Base-by-base conservation (phyloP, 1,140 invertebrate genomes). In the Hylaeus anthracinus region DNA sequence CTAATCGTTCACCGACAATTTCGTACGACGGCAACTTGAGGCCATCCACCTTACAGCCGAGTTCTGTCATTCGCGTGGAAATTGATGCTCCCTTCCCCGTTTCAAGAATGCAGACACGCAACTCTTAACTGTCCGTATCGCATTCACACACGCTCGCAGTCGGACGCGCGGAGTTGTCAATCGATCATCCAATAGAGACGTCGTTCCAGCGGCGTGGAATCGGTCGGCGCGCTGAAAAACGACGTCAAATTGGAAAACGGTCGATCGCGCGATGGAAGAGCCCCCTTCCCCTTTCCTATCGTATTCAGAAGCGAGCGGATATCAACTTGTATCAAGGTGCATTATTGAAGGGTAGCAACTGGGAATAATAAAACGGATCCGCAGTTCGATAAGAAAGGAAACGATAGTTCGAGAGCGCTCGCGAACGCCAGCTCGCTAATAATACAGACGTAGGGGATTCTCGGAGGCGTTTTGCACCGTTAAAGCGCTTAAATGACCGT, bases 221-320 rank as follows among this genome's bases (percentile, higher is more conserved):
- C 15, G 39, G 51, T 51, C 58, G 56, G n/a, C 15, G 41, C 26
- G 51, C 51, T 63, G 58, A 70, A 79, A 73, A 78, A 80, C 58
- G 72, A 86, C 71, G 80, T 77, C 48, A 63, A 87, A 87, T 81
- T 84, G 84, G 81, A 86, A 86, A 84, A 72, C 65, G 65, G 80
- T 87, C 81, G 85, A 86, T 84, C 79, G 71, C 58, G 12, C 15
- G 58, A 37, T 9, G 51, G 73, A 75, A 39, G 61, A 56, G 79
- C 60, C 67, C 72, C 56, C 51, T 26, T 26, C 26, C 26, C 26
- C 26, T 26, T 26, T 26, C 26, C 26, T 26, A 26, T 14, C 37
- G 61, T 69, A 74, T 86, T 86, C 70, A 60, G 55, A 58, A 51
- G 41, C 48, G 71, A 51, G 43, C 65, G 73, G 81, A 55, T 80